These are phyloP conservation scores for Cheumatopsyche charites DNA, from an alignment of 1,140 invertebrate species.

Conservation along the genomic window DNA sequence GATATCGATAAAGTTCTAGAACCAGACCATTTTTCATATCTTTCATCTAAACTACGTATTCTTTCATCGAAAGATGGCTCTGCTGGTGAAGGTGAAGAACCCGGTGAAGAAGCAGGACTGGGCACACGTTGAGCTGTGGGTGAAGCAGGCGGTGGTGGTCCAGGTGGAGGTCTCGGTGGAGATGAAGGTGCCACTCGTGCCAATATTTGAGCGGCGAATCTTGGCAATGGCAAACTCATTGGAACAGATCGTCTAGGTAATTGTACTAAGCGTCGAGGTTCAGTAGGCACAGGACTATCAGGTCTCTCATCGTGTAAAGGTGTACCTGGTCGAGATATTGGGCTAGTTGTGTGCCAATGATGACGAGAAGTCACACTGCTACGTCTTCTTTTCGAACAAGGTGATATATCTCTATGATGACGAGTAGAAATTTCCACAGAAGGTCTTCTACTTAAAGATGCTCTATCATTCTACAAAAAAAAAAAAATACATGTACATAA, in stretches of 20 bases:
- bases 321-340: constrained; percentile 77
- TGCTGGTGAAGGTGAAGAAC: constrained; percentile 63
- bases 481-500: not conserved
- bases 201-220: constrained; percentile 79
- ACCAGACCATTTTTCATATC: constrained; percentile 87
- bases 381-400: constrained; percentile 48
- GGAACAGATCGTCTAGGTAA: constrained; percentile 65
- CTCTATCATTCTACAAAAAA: constrained; percentile 51
- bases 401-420: constrained; percentile 53
- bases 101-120: constrained; percentile 61
- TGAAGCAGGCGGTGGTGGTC: constrained; percentile 54
- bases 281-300: constrained; percentile 73
- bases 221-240: constrained; percentile 80
- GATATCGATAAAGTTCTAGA: constrained; percentile 61
- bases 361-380: constrained; percentile 47
- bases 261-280: constrained; percentile 67
- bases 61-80: constrained; percentile 82
- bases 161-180: constrained; percentile 53
- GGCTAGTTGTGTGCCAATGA: constrained; percentile 49
- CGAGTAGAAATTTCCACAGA: constrained; percentile 46
- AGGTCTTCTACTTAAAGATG: constrained; percentile 52
- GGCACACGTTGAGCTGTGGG: constrained; percentile 67
- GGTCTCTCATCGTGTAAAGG: constrained; percentile 83
- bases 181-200: constrained; percentile 53
- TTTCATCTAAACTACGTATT: constrained; percentile 87